A percentile compares a stretch with the other conserved stretches of the same genome.
phyloP scores from a whole-genome alignment of 2,797 vertebrate species.

The Chrosomus eos region DNA sequence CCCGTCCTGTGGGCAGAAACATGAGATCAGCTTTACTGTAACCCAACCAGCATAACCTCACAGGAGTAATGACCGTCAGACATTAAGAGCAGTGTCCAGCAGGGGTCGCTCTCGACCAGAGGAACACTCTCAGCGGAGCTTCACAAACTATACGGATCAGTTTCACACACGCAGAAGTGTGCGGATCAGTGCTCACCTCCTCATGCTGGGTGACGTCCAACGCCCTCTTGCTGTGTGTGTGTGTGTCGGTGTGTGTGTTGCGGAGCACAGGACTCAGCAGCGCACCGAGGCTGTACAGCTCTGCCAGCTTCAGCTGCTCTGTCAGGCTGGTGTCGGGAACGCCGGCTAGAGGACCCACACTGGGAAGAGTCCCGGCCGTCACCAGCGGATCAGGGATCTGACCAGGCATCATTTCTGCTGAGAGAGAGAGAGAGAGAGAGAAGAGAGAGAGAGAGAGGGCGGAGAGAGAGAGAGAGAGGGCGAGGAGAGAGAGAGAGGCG shows the following conservation, averaged over 20 bases:
- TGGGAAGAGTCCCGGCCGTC: constrained; percentile 88
- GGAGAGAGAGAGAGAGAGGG: constrained; percentile 22
- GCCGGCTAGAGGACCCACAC: constrained; percentile 86
- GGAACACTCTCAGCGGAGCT: not conserved
- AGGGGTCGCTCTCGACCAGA: constrained; percentile 35
- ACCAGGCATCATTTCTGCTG: constrained; percentile 94
- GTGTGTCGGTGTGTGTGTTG: constrained; percentile 83
- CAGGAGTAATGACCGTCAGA: not conserved
- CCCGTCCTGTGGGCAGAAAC: constrained; percentile 78
- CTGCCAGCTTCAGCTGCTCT: constrained; percentile 89
- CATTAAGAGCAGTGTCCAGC: not conserved
- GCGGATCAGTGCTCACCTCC: constrained; percentile 80
- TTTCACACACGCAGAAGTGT: constrained; percentile 7
- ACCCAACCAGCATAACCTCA: not conserved
- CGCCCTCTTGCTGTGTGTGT: constrained; percentile 87
- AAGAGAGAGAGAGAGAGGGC: constrained; percentile 31
- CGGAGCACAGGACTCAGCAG: constrained; percentile 90
- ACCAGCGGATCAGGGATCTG: constrained; percentile 94
- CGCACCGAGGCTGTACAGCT: constrained; percentile 88
- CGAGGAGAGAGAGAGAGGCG: constrained; percentile 22
- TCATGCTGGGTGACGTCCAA: constrained; percentile 86
- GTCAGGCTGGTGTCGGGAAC: constrained; percentile 88
- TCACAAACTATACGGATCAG: not conserved
- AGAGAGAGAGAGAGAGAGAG: constrained; percentile 39
- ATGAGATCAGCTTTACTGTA: not conserved